Conservation (phyloP, 2,888 invertebrate genomes). For the Drosophila pseudotalamancana region DNA sequence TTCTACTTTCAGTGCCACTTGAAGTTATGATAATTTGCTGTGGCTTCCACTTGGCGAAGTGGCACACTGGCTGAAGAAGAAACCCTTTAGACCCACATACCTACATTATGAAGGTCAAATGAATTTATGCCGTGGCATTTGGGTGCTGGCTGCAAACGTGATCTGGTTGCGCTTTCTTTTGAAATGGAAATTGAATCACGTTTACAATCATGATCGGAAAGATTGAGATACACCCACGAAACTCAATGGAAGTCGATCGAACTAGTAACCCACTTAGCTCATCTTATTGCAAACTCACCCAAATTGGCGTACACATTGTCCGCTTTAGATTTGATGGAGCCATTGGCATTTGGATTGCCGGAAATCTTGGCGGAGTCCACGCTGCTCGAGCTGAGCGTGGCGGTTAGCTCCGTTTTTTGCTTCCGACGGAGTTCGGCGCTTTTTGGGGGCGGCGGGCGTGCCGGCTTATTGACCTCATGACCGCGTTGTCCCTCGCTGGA, state of each 20-base stretch:
- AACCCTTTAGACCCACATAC: conserved; percentile 63
- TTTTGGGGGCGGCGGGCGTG: conserved; percentile 90
- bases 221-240: conserved; percentile 25
- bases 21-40: conserved; percentile 14
- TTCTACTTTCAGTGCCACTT: conserved; percentile 60
- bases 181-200: conserved; percentile 50
- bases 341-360: conserved; percentile 62
- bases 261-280: conserved; percentile 16
- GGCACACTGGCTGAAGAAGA: conserved; percentile 41
- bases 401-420: conserved; percentile 84
- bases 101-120: conserved; percentile 65
- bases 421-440: conserved; percentile 87
- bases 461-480: conserved; percentile 87
- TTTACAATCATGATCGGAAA: conserved; percentile 4
- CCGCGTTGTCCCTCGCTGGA: conserved; percentile 80
- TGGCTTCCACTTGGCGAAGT: conserved; percentile 12
- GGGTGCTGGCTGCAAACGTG: conserved; percentile 57
- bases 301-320: conserved; percentile 92
- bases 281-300: conserved; percentile 84
- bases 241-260: conserved; percentile 15
- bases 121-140: conserved; percentile 30
- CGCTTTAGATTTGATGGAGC: conserved; percentile 84
- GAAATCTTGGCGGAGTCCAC: conserved; percentile 61
- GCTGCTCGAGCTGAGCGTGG: conserved; percentile 61
- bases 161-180: conserved; percentile 70